Evolutionary conservation across 2,888 invertebrate genomes (phyloP).

Genomic region (Machimus atricapillus): DNA sequence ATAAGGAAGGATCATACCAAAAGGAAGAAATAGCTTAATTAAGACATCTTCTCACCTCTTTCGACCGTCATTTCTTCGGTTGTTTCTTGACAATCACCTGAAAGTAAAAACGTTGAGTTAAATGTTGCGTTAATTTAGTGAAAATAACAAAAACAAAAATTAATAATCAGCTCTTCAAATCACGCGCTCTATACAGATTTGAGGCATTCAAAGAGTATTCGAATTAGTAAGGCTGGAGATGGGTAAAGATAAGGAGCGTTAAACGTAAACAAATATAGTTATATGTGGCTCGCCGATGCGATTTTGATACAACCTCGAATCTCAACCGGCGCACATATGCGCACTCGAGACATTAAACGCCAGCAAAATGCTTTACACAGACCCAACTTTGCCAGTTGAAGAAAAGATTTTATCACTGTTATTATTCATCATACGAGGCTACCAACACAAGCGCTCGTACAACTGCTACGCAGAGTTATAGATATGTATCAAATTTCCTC

Average conservation of each 20-base stretch:
- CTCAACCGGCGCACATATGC: background rate
- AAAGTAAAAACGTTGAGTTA: constrained; percentile 46
- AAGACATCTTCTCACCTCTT: constrained; percentile 54
- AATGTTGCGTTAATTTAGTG: background rate
- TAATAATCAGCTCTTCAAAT: background rate
- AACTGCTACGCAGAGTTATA: background rate
- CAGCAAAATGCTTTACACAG: constrained; percentile 21
- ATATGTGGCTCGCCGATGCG: background rate
- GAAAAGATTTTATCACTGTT: constrained; percentile 39
- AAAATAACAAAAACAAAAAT: background rate
- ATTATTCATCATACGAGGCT: constrained; percentile 37
- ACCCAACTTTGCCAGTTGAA: constrained; percentile 32
- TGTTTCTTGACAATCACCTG: constrained; percentile 62
- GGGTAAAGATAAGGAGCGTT: background rate
- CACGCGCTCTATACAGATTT: background rate
- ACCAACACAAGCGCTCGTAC: background rate
- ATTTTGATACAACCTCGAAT: background rate
- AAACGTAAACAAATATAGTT: constrained; percentile 26
- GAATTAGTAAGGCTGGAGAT: constrained; percentile 24
- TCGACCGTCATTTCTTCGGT: constrained; percentile 62
- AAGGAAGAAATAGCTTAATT: background rate
- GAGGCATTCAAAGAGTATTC: constrained; percentile 15
- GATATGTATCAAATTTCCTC: constrained; percentile 40
- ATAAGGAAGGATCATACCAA: background rate
- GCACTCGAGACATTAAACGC: background rate